Evolutionary conservation across 2,888 invertebrate genomes (phyloP).

Genomic region (Parnassius apollo): DNA sequence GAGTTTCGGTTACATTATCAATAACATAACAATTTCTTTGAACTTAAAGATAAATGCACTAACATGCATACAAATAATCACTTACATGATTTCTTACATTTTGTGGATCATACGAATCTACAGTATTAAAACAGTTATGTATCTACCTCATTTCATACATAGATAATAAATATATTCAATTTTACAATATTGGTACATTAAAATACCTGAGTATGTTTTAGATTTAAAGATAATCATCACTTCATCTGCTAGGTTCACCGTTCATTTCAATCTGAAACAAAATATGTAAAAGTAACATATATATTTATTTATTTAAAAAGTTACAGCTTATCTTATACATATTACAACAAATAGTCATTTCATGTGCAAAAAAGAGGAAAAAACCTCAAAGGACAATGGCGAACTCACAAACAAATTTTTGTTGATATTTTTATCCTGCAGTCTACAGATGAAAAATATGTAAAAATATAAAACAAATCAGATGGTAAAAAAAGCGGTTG

Average conservation of each 20-base stretch:
- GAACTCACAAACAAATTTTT: no score
- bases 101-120: no score
- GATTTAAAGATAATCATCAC: slow-evolving; percentile 14
- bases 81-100: slow-evolving; percentile 3
- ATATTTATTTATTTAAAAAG: not conserved
- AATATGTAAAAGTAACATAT: slow-evolving; percentile 11
- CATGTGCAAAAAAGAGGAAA: no score
- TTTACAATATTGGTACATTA: not conserved
- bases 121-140: slow-evolving; percentile 1
- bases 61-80: slow-evolving; percentile 12
- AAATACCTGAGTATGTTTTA: slow-evolving; percentile 1
- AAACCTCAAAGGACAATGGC: no score
- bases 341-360: no score
- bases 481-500: no score
- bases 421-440: no score
- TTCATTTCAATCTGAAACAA: slow-evolving; percentile 54
- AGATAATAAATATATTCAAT: not conserved
- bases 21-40: no score
- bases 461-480: no score
- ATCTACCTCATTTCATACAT: not conserved
- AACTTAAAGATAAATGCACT: slow-evolving; percentile 1
- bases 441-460: no score
- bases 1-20: no score
- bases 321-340: no score
- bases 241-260: slow-evolving; percentile 52